Base-by-base conservation (phyloP, 2,797 vertebrate genomes). In the Mormyrops attenuatus region DNA sequence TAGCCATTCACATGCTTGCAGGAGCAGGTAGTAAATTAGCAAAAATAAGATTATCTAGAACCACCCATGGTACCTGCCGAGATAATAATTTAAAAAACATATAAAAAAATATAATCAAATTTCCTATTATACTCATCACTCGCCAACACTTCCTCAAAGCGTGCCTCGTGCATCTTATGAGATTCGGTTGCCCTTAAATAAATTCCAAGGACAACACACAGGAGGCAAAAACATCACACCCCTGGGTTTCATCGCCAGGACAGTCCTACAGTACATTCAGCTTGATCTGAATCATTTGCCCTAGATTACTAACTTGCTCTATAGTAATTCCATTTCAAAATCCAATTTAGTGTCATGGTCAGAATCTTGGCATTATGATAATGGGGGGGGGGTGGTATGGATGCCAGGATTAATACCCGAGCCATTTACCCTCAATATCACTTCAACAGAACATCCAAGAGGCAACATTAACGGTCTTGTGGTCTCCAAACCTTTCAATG, bases 351-450 rank as follows among this genome's bases (percentile, higher is more conserved):
- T 87, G 22, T 44, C 34, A 73, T 41, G 13, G 20, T 89, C 84
- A 87, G 60, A 89, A 87, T 89, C 60, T 87, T 87, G 85, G 84
- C 85, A 87, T 69, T 89, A 86, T 49, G 52, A 49, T 89, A 26
- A 87, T 22, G n/a, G 13, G 22, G 63, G 44, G 53, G 82, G 82
- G 20, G 11, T 17, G 13, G n/a, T 6, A 3, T 34, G 55, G 38
- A 87, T 13, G 80, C 80, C 44, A 84, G 80, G 80, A 84, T 84
- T 26, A 50, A 84, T n/a, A 50, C 34, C 69, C 8, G 22, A 57
- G 26, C 26, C 34, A 15, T 44, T 85, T 52, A 47, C 30, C 20
- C 26, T 44, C 89, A 73, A 55, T 53, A 63, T 66, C 89, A 87
- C 60, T 77, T 84, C 84, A 87, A 57, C 60, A 87, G 69, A n/a